These are phyloP conservation scores for Zaprionus kolodkinae DNA, from an alignment of 1,140 invertebrate species.

Conservation along the genomic window DNA sequence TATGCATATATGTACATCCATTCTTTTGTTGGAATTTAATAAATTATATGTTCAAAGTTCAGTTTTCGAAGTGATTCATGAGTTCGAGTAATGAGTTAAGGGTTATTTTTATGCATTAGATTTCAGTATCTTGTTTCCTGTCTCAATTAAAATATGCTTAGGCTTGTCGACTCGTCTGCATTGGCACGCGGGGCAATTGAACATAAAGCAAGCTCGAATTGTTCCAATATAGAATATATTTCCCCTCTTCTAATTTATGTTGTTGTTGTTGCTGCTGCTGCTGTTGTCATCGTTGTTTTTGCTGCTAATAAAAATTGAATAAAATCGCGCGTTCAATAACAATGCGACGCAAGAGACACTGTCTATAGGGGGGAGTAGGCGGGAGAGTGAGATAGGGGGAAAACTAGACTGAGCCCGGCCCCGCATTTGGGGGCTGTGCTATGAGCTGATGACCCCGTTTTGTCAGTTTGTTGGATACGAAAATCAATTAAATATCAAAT, in stretches of 20 bases:
- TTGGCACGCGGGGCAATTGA: too few relatives aligned
- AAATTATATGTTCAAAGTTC: not conserved
- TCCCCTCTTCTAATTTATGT: constrained; percentile 11
- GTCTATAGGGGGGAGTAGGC: not conserved
- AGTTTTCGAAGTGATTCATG: not conserved
- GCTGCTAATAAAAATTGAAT: constrained; percentile 77
- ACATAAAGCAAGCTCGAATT: constrained; percentile 28
- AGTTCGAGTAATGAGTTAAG: not conserved
- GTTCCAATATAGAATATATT: constrained; percentile 27
- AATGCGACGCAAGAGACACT: constrained; percentile 7
- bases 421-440: constrained; percentile 34
- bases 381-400: not conserved
- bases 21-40: not conserved
- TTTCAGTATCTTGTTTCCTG: not conserved
- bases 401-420: constrained; percentile 15
- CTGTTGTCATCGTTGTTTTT: constrained; percentile 21
- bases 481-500: constrained; percentile 61
- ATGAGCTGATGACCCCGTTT: constrained; percentile 59
- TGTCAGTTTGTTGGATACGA: constrained; percentile 47
- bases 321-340: constrained; percentile 79
- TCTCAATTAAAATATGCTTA: constrained; percentile 7
- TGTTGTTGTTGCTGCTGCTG: constrained; percentile 35
- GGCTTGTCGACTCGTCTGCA: not conserved
- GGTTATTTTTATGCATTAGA: not conserved
- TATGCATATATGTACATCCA: too few relatives aligned